These are phyloP conservation scores for Eubasilissa splendida DNA, from an alignment of 2,888 invertebrate genomes.

Conservation along the genomic window DNA sequence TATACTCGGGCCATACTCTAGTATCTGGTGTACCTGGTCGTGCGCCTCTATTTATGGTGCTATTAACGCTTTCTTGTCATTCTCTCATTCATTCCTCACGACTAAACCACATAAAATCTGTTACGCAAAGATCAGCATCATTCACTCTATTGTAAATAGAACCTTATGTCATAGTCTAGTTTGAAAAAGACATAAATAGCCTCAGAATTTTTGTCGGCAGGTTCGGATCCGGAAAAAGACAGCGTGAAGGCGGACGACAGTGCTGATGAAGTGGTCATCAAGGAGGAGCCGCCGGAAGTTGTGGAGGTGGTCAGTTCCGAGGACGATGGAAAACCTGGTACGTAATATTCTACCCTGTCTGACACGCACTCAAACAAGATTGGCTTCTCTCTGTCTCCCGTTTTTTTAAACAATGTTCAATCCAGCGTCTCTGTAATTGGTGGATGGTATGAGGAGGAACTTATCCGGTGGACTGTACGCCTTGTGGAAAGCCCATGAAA, in stretches of 20 bases:
- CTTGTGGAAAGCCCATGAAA: too few species aligned
- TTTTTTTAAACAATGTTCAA: too few species aligned
- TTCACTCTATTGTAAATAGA: too few species aligned
- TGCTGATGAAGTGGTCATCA: constrained; percentile 68
- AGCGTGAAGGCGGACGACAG: constrained; percentile 14
- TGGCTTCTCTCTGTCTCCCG: too few species aligned
- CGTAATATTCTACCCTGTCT: too few species aligned
- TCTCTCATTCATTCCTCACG: background rate
- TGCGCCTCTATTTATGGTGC: background rate
- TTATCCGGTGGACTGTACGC: too few species aligned
- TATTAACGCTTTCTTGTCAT: background rate
- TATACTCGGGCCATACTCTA: too few species aligned
- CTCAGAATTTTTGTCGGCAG: background rate
- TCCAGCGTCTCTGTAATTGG: too few species aligned
- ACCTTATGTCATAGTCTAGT: background rate
- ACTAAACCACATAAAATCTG: background rate
- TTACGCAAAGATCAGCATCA: background rate
- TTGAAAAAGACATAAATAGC: background rate
- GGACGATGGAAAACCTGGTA: constrained; percentile 59
- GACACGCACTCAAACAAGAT: too few species aligned
- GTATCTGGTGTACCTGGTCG: too few species aligned
- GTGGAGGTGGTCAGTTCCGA: constrained; percentile 70
- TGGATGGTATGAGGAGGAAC: too few species aligned
- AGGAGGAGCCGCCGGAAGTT: constrained; percentile 69
- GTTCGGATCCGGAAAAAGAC: constrained; percentile 8